phyloP scores from a whole-genome alignment of 1,140 invertebrate genomes.

The Maconellicoccus hirsutus region DNA sequence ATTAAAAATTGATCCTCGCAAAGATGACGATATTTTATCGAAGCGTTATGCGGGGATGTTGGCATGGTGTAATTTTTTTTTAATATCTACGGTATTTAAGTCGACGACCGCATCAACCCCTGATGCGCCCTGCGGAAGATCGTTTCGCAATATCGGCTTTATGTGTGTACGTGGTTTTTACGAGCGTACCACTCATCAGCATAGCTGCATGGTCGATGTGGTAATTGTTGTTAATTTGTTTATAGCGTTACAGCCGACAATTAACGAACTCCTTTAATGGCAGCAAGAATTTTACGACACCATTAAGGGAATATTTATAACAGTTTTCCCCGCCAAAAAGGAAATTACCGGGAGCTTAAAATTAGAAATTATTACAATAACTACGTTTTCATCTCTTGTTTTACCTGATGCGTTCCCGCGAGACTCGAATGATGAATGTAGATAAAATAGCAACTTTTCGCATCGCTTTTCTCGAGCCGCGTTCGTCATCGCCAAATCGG shows the following conservation, averaged over 20 bases:
- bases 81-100: too few species aligned
- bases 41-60: too few species aligned
- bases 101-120: too few species aligned
- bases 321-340: constrained; percentile 11
- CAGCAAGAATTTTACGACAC: constrained; percentile 20
- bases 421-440: constrained; percentile 4
- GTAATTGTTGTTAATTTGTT: constrained; percentile 21
- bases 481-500: too few species aligned
- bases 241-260: constrained; percentile 15
- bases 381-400: constrained; percentile 8
- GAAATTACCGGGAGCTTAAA: constrained; percentile 16
- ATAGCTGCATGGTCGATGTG: background rate
- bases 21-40: background rate
- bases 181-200: background rate
- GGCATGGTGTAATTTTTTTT: too few species aligned
- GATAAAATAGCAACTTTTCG: constrained; percentile 3
- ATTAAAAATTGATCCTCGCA: background rate
- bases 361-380: constrained; percentile 16
- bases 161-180: background rate
- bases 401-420: constrained; percentile 6
- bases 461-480: too few species aligned
- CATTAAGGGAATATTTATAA: constrained; percentile 20
- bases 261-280: constrained; percentile 15
- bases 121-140: too few species aligned
- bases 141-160: too few species aligned